Percentiles rank a stretch among this genome's conserved stretches.
These are phyloP conservation scores for Polylopha cassiicola DNA, from an alignment of 2,888 invertebrate genomes.

Conservation along the genomic window DNA sequence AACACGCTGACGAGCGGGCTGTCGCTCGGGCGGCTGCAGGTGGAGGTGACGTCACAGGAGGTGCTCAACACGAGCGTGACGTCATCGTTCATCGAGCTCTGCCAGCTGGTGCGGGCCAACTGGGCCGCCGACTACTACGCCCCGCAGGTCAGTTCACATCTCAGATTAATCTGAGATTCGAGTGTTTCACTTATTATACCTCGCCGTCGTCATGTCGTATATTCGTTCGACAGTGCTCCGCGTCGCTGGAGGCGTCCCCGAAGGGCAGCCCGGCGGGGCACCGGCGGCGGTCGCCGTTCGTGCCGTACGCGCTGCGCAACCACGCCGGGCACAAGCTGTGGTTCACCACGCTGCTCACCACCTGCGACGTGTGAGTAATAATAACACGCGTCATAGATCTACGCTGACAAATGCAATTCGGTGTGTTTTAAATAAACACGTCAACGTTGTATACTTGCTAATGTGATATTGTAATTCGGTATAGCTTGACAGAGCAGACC, in stretches of 20 bases:
- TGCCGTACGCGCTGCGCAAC: conserved; percentile 95
- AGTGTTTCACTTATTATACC: too few relatives aligned
- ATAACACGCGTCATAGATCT: neutral
- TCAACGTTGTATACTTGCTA: too few relatives aligned
- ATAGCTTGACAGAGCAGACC: conserved; percentile 38
- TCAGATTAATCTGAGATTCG: too few relatives aligned
- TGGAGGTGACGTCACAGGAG: conserved; percentile 81
- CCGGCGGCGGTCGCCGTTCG: conserved; percentile 90
- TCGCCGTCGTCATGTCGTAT: neutral
- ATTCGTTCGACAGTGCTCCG: conserved; percentile 27
- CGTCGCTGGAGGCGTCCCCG: conserved; percentile 51
- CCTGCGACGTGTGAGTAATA: conserved; percentile 77
- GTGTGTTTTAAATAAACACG: too few relatives aligned
- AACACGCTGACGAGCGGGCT: conserved; percentile 77
- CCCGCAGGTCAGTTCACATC: conserved; percentile 44
- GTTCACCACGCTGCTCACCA: conserved; percentile 89
- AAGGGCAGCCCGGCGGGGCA: conserved; percentile 78
- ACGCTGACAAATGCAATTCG: too few relatives aligned
- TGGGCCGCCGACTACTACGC: conserved; percentile 91
- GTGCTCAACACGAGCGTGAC: conserved; percentile 92
- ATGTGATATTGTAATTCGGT: too few relatives aligned
- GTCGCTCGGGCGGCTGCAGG: conserved; percentile 78
- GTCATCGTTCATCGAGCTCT: conserved; percentile 89
- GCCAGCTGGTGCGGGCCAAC: conserved; percentile 86
- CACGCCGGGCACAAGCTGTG: conserved; percentile 91